Evolutionary conservation across 2,888 invertebrate species (phyloP).

Genomic region (Melanchra persicariae): DNA sequence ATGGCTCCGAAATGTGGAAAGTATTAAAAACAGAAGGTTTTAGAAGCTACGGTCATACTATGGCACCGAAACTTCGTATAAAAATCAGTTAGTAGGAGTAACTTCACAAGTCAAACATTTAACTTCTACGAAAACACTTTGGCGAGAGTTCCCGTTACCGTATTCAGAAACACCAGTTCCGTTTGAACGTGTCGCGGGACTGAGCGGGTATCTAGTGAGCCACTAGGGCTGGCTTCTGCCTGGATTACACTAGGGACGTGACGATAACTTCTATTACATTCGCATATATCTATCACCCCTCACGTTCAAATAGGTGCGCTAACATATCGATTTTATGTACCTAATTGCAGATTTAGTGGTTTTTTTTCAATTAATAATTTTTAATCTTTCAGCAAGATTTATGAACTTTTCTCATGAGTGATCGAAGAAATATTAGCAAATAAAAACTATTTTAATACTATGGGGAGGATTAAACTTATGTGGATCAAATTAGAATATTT

Average conservation of each 20-base stretch:
- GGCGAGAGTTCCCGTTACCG: neutral
- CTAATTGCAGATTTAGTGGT: neutral
- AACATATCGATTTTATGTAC: neutral
- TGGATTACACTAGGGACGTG: neutral
- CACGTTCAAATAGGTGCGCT: neutral
- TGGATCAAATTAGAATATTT: no score
- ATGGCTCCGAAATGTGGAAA: neutral
- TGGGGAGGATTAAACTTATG: no score
- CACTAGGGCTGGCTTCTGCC: neutral
- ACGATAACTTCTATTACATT: neutral
- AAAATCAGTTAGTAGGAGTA: neutral
- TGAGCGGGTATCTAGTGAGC: neutral
- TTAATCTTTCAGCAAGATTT: no score
- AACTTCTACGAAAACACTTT: neutral
- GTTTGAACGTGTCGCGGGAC: slow-evolving; percentile 13
- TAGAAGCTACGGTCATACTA: neutral
- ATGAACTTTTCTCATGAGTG: no score
- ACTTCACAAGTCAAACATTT: neutral
- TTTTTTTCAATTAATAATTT: neutral
- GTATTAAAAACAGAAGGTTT: no score
- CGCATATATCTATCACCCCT: neutral
- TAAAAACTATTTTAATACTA: no score
- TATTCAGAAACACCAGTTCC: neutral
- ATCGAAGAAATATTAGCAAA: no score
- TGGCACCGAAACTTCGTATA: neutral